phyloP scores from a whole-genome alignment of 2,113 vertebrate species.

The Nothocercus julius region DNA sequence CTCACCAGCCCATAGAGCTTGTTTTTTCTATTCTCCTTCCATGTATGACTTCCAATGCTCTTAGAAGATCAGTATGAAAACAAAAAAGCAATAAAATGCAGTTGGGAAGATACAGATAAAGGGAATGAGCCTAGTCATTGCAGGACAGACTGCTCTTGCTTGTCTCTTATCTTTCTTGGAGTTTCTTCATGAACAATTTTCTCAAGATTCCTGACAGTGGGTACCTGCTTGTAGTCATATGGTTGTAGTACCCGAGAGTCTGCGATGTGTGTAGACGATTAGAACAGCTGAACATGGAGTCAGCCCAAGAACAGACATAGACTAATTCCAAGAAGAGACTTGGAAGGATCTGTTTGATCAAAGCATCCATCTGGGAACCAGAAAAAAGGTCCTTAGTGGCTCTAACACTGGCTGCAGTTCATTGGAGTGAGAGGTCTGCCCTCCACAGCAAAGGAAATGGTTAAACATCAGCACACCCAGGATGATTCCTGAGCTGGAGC shows the following conservation, averaged over 20 bases:
- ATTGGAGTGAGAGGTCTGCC: too few relatives aligned
- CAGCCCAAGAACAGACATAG: rapidly evolving
- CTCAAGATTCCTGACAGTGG: neutral
- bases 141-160: neutral
- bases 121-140: neutral
- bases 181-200: neutral
- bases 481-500: too few relatives aligned
- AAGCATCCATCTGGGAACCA: neutral
- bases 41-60: neutral
- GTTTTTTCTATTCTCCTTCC: neutral
- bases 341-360: neutral
- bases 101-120: neutral
- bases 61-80: neutral
- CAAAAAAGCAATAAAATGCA: neutral
- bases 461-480: too few relatives aligned
- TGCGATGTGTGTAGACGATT: neutral
- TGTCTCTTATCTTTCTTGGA: neutral
- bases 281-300: neutral
- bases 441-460: too few relatives aligned
- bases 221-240: neutral
- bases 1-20: neutral
- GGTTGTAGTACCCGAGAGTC: neutral
- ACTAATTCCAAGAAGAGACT: neutral
- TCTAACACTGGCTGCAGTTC: too few relatives aligned
- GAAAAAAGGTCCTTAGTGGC: neutral